Evolutionary conservation across 2,113 vertebrate species (phyloP).

Genomic region (Ammodytes dubius): DNA sequence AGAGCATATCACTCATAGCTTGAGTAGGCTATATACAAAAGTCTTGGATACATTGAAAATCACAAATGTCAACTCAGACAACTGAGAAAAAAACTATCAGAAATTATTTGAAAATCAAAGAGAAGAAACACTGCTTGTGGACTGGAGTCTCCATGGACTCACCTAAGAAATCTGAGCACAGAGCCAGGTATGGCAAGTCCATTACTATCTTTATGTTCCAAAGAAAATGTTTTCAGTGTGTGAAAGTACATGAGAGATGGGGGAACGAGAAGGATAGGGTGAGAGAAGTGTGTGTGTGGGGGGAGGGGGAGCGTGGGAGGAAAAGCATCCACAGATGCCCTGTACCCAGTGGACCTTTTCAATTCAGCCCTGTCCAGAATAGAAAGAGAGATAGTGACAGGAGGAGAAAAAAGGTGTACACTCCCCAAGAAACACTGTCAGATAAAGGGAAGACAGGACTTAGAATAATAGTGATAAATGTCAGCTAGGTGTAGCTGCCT

Average conservation of each 20-base stretch:
- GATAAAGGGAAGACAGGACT: constrained; percentile 61
- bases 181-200: background rate
- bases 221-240: background rate
- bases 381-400: constrained; percentile 52
- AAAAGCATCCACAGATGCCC: constrained; percentile 21
- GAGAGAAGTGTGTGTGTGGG: background rate
- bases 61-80: constrained; percentile 30
- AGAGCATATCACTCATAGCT: constrained; percentile 56
- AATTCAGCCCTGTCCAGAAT: constrained; percentile 56
- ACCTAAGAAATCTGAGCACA: constrained; percentile 20
- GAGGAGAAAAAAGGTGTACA: constrained; percentile 42
- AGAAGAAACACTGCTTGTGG: constrained; percentile 1
- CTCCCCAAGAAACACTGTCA: constrained; percentile 61
- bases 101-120: constrained; percentile 20
- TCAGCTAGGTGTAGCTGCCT: constrained; percentile 59
- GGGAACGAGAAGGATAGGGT: constrained; percentile 4
- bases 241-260: background rate
- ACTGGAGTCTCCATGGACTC: constrained; percentile 45
- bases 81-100: constrained; percentile 21
- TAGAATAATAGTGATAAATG: constrained; percentile 78
- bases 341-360: constrained; percentile 58
- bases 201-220: constrained; percentile 7
- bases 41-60: constrained; percentile 45
- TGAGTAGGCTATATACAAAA: constrained; percentile 28
- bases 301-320: constrained; percentile 16